Evolutionary conservation across 2,888 invertebrate genomes (phyloP).

Genomic region (Marronus borbonicus): DNA sequence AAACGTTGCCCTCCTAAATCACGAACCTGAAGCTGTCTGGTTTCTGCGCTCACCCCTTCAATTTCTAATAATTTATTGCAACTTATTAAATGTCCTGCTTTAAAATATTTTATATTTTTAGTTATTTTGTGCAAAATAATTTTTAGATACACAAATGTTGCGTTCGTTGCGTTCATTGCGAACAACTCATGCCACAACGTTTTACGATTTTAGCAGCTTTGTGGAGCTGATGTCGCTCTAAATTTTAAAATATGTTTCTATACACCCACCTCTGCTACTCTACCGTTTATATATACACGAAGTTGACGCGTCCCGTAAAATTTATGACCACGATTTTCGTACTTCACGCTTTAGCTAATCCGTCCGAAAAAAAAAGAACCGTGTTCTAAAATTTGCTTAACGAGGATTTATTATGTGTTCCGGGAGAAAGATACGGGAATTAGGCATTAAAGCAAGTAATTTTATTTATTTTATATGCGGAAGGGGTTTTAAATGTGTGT

Average conservation of each 20-base stretch:
- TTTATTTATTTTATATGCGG: background rate
- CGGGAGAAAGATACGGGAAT: background rate
- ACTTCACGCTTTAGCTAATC: constrained; percentile 1
- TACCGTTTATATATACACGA: background rate
- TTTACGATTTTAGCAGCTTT: no score
- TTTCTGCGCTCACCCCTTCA: no score
- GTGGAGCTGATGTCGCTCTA: background rate
- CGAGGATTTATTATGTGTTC: constrained; percentile 1
- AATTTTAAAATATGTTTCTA: background rate
- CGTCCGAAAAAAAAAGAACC: background rate
- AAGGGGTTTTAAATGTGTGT: background rate
- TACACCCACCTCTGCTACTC: background rate
- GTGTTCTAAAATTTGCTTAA: constrained; percentile 6
- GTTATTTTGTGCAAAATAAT: no score
- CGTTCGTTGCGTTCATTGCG: no score
- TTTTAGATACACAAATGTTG: no score
- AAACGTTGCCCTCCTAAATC: no score
- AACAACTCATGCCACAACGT: no score
- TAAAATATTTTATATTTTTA: no score
- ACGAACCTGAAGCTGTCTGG: no score
- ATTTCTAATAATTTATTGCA: no score
- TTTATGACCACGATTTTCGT: constrained; percentile 1
- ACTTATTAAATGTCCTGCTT: no score
- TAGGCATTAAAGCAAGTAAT: constrained; percentile 4
- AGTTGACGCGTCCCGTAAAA: background rate